Conservation (phyloP, 2,113 vertebrate genomes). For the human (Homo sapiens) region DNA sequence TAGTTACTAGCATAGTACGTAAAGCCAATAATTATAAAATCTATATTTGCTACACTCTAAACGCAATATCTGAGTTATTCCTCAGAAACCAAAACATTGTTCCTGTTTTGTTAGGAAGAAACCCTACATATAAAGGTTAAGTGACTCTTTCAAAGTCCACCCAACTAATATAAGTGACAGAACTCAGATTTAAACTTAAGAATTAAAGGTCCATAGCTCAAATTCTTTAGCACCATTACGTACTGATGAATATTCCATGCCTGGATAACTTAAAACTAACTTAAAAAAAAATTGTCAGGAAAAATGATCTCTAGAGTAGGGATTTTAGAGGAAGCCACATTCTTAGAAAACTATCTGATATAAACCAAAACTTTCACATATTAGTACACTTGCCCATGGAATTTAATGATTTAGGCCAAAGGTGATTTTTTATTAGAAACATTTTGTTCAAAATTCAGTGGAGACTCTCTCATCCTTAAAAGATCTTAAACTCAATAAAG, state of each 20-base stretch:
- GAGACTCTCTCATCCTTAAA: neutral
- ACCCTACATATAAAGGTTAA: neutral
- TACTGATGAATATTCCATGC: neutral
- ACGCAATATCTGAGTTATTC: neutral
- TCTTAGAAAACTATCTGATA: neutral
- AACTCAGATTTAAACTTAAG: neutral
- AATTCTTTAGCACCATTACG: neutral
- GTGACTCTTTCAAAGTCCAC: neutral
- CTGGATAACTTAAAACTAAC: conserved; percentile 5
- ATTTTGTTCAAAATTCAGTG: neutral
- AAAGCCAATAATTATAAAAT: neutral
- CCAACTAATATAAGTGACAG: neutral
- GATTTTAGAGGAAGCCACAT: neutral
- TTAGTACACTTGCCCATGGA: neutral
- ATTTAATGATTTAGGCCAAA: conserved; percentile 38
- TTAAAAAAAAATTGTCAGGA: neutral
- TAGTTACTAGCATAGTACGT: neutral
- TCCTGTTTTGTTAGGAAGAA: neutral
- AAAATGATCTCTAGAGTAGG: neutral
- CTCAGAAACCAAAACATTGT: neutral
- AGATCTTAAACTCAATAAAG: neutral
- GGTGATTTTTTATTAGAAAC: neutral
- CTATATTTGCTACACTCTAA: neutral
- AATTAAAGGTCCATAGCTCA: neutral
- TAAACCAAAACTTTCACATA: neutral